These are phyloP conservation scores for Porites evermanni DNA, from an alignment of 92 coral and sea anemone genomes.

Conservation along the genomic window DNA sequence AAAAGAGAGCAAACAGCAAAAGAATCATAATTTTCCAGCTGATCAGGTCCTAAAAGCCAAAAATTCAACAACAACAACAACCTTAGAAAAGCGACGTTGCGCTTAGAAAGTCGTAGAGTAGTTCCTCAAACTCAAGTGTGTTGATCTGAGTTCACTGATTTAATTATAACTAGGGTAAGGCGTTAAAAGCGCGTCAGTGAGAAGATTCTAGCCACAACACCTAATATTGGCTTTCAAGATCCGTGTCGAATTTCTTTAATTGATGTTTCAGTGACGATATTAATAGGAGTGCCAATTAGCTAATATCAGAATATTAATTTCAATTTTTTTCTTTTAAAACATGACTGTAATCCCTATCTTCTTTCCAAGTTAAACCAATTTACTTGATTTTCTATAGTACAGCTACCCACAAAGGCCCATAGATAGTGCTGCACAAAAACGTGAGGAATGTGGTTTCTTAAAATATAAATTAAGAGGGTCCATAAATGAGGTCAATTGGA, in stretches of 20 bases:
- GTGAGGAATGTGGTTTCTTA: too few relatives aligned
- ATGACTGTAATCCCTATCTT: neutral
- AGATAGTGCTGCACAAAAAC: too few relatives aligned
- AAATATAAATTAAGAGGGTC: too few relatives aligned
- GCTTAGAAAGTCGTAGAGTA: neutral
- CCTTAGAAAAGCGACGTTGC: neutral
- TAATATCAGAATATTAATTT: neutral
- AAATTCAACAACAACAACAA: neutral
- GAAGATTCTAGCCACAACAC: neutral
- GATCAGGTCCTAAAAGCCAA: neutral
- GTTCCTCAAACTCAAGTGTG: neutral
- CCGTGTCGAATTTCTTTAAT: constrained; percentile 30
- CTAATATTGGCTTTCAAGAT: constrained; percentile 33
- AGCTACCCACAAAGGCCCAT: too few relatives aligned
- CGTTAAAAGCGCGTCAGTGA: constrained; percentile 9
- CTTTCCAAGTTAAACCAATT: neutral
- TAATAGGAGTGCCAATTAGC: neutral
- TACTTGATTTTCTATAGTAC: too few relatives aligned
- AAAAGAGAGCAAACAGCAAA: neutral
- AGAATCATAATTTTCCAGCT: neutral
- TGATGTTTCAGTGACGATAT: neutral
- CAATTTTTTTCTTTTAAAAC: neutral
- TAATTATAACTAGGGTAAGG: constrained; percentile 9
- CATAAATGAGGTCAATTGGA: too few relatives aligned
- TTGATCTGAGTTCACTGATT: neutral